phyloP scores from a whole-genome alignment of 2,113 vertebrate species.

The Cepphus grylle region DNA sequence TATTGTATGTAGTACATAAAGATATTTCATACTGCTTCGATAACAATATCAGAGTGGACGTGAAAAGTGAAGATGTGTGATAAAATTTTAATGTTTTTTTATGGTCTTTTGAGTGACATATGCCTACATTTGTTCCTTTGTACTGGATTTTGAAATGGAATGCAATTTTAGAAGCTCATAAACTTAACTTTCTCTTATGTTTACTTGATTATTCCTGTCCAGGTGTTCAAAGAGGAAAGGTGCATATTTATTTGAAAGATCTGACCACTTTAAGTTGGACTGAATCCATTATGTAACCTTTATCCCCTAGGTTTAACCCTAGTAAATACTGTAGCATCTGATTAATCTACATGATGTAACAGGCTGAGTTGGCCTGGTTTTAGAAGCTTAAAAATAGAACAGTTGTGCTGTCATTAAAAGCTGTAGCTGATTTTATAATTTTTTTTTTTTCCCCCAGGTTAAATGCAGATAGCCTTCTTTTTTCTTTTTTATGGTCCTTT shows the following conservation, averaged over 20 bases:
- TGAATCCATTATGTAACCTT: slow-evolving; percentile 40
- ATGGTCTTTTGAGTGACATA: background rate
- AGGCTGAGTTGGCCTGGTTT: slow-evolving; percentile 49
- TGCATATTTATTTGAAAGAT: background rate
- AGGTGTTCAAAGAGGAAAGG: background rate
- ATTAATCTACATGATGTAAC: slow-evolving; percentile 59
- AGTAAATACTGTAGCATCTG: slow-evolving; percentile 17
- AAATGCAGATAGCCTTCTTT: background rate
- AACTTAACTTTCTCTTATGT: background rate
- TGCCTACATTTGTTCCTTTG: background rate
- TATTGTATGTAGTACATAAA: background rate
- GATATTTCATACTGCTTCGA: background rate
- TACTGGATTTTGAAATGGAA: background rate
- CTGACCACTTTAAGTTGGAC: background rate
- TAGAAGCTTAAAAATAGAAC: background rate
- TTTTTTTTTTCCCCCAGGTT: background rate
- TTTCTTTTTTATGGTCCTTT: background rate
- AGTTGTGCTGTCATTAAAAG: background rate
- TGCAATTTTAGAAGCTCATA: background rate
- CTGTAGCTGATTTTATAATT: background rate
- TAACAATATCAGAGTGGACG: background rate
- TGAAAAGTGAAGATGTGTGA: background rate
- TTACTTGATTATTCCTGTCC: background rate
- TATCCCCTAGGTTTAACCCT: slow-evolving; percentile 20
- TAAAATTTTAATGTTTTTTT: background rate